Conservation (phyloP, 2,797 vertebrate genomes). For the Todus mexicanus region DNA sequence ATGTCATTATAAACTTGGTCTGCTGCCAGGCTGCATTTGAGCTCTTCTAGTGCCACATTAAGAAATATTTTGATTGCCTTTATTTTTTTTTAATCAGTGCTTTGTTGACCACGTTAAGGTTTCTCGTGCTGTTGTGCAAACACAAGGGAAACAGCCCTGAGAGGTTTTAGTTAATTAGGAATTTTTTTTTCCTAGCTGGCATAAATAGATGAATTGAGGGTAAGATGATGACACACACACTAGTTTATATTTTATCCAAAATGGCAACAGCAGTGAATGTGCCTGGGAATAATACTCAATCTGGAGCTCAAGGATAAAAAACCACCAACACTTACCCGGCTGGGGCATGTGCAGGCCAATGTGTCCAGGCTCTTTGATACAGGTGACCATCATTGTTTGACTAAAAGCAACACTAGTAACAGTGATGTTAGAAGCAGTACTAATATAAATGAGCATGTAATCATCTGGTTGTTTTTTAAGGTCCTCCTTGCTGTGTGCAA, state of each 20-base stretch:
- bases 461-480: not conserved
- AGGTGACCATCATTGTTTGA: too few relatives aligned
- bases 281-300: not conserved
- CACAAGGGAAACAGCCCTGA: not conserved
- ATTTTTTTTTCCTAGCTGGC: not conserved
- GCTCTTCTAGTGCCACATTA: not conserved
- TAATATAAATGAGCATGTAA: not conserved
- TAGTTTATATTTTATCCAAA: not conserved
- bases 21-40: not conserved
- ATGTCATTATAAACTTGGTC: not conserved
- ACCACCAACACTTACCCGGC: rapidly evolving
- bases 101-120: not conserved
- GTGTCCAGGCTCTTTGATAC: not conserved
- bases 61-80: not conserved
- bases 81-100: not conserved
- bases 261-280: not conserved
- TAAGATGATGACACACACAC: not conserved
- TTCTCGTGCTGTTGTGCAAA: not conserved
- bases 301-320: not conserved
- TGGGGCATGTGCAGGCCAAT: not conserved
- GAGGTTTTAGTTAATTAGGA: not conserved
- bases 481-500: not conserved
- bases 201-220: not conserved
- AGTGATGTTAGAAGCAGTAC: not conserved
- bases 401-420: too few relatives aligned